A percentile compares a stretch with the other conserved stretches of the same genome.
phyloP scores from a whole-genome alignment of 2,797 vertebrate genomes.

The Pampus argenteus region DNA sequence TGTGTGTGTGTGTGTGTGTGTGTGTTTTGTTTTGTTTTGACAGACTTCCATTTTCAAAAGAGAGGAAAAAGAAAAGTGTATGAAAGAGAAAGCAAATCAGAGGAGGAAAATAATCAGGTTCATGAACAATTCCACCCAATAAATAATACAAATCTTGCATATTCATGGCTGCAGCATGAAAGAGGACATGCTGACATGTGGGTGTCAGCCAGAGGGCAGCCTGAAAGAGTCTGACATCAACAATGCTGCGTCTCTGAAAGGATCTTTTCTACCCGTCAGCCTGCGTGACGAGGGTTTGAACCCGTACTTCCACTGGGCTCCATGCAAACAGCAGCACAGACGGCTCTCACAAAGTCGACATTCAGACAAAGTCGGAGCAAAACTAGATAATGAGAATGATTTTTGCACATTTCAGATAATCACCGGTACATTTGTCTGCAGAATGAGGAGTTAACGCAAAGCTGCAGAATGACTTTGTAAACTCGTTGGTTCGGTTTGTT shows the following conservation, averaged over 20 bases:
- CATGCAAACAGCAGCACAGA: slow-evolving; percentile 21
- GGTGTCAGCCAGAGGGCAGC: slow-evolving; percentile 62
- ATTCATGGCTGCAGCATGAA: slow-evolving; percentile 38
- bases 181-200: slow-evolving; percentile 47
- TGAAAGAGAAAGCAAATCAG: neutral
- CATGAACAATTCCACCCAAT: slow-evolving; percentile 11
- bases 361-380: slow-evolving; percentile 13
- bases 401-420: no score
- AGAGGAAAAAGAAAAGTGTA: no score
- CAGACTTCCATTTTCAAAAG: neutral
- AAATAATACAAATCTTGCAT: slow-evolving; percentile 38
- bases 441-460: neutral
- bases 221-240: slow-evolving; percentile 40
- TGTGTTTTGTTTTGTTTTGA: no score
- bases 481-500: no score
- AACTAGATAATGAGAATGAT: neutral
- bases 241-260: slow-evolving; percentile 41
- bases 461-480: no score
- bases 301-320: slow-evolving; percentile 1
- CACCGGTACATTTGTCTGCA: no score
- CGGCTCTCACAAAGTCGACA: slow-evolving; percentile 36
- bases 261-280: slow-evolving; percentile 26
- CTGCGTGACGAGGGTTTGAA: slow-evolving; percentile 23
- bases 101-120: slow-evolving; percentile 7
- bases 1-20: neutral